Percentiles rank a stretch among this genome's conserved stretches.
Conservation (phyloP, 2,888 invertebrate species). For the Phragmatobia fuliginosa region DNA sequence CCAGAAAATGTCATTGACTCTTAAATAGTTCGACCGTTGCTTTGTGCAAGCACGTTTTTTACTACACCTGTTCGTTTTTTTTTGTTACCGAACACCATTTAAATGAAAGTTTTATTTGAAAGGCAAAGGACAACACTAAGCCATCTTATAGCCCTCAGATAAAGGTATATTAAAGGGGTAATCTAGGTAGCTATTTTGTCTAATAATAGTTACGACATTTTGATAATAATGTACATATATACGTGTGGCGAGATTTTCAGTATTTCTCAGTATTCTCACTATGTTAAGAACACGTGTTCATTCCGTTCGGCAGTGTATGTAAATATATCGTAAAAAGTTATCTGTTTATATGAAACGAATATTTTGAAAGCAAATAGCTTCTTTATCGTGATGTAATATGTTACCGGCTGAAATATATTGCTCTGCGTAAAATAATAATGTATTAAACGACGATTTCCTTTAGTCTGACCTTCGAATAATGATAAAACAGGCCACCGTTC, state of each 20-base stretch:
- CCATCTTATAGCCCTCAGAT: background rate
- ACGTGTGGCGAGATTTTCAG: conserved; percentile 1
- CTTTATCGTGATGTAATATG: background rate
- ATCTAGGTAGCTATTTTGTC: background rate
- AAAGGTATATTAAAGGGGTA: background rate
- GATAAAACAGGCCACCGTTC: conserved; percentile 31
- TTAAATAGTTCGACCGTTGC: conserved; percentile 67
- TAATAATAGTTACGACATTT: conserved; percentile 7
- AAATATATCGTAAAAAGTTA: background rate
- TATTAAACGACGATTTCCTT: conserved; percentile 47
- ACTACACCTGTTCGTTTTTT: conserved; percentile 3
- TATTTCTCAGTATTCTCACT: conserved; percentile 13
- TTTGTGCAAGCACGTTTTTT: conserved; percentile 51
- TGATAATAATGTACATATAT: conserved; percentile 1
- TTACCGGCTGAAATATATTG: conserved; percentile 3
- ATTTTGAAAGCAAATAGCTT: conserved; percentile 6
- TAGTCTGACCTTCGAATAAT: conserved; percentile 58
- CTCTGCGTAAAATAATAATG: conserved; percentile 11
- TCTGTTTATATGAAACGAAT: background rate
- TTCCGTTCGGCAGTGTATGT: background rate
- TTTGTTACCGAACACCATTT: background rate
- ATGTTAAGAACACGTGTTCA: conserved; percentile 13
- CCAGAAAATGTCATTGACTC: conserved; percentile 65
- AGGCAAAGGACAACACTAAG: background rate
- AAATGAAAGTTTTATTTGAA: background rate